Conservation (phyloP, 2,113 vertebrate species). For the Heliornis fulica region DNA sequence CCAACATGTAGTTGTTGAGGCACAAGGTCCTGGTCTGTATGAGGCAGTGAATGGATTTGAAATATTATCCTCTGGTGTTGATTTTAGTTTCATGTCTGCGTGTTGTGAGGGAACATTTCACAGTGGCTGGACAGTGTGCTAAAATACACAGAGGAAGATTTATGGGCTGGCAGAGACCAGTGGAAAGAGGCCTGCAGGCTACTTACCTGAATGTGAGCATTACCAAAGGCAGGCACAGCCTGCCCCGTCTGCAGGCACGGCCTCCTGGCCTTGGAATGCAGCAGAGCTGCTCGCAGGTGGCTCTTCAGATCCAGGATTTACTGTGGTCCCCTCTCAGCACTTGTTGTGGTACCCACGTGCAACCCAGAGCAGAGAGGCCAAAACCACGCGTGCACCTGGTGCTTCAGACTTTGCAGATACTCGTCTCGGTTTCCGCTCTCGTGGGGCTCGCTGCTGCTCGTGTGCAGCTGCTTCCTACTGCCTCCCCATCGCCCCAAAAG, state of each 20-base stretch:
- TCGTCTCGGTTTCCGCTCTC: rapidly evolving
- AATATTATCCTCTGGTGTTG: neutral
- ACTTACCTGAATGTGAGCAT: neutral
- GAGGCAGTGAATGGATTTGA: neutral
- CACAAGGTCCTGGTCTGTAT: neutral
- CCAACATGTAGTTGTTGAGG: neutral
- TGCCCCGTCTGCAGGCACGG: too few species aligned
- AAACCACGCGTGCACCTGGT: rapidly evolving
- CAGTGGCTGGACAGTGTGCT: neutral
- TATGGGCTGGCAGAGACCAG: neutral
- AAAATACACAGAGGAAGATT: neutral
- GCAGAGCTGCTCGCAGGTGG: neutral
- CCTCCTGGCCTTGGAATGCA: neutral
- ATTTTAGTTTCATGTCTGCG: neutral
- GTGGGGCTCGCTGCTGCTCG: rapidly evolving
- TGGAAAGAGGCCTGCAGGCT: neutral
- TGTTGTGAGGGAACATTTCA: neutral
- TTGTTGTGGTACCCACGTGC: rapidly evolving
- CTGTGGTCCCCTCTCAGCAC: neutral
- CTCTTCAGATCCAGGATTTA: neutral
- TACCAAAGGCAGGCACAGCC: neutral
- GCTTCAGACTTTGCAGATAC: neutral
- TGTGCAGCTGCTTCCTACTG: neutral
- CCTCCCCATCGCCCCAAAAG: neutral
- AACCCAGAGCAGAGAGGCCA: neutral